phyloP scores from a whole-genome alignment of 2,888 invertebrate genomes.

The Ochropacha duplaris region DNA sequence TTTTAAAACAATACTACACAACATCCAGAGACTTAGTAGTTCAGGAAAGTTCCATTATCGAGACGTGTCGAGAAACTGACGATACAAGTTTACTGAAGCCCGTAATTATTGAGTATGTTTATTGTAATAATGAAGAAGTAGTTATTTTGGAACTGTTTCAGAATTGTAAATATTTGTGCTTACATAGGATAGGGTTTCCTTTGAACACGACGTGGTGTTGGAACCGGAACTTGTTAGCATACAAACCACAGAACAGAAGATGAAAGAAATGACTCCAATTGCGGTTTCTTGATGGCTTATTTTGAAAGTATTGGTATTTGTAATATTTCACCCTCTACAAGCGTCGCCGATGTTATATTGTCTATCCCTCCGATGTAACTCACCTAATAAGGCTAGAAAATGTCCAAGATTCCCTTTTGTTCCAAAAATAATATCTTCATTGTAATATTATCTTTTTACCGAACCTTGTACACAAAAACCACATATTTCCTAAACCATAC shows the following conservation, averaged over 20 bases:
- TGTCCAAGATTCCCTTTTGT: neutral
- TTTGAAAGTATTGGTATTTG: neutral
- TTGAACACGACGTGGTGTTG: too few relatives aligned
- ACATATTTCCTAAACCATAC: slow-evolving; percentile 1
- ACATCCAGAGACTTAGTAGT: neutral
- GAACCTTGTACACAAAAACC: neutral
- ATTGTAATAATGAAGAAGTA: neutral
- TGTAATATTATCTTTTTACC: slow-evolving; percentile 1
- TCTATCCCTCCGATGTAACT: too few relatives aligned
- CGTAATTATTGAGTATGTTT: neutral
- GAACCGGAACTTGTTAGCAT: too few relatives aligned
- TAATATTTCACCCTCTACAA: neutral
- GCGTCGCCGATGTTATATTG: too few relatives aligned
- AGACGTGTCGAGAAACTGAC: neutral
- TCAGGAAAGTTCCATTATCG: neutral
- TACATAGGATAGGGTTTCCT: too few relatives aligned
- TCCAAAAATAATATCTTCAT: neutral
- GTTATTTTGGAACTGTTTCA: neutral
- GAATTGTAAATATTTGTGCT: neutral
- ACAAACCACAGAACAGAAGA: too few relatives aligned
- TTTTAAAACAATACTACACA: neutral
- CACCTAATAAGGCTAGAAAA: neutral
- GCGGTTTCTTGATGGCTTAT: too few relatives aligned
- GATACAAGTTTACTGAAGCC: neutral
- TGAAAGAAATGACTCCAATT: too few relatives aligned